Base-by-base conservation (phyloP, 2,888 invertebrate species). In the Diarsia mendica region DNA sequence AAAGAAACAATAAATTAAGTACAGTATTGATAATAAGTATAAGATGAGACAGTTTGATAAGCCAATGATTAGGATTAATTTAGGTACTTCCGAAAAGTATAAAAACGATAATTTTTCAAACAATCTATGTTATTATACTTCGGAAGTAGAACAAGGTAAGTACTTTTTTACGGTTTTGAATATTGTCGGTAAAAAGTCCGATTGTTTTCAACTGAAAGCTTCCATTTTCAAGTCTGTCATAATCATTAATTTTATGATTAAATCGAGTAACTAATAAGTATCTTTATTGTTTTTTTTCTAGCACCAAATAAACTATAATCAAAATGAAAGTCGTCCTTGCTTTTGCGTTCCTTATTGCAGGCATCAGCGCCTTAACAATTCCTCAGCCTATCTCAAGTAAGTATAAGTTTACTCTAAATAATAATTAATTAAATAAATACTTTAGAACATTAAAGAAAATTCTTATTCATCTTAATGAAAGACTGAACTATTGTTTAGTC, bases 311-410 rank as follows among this genome's bases (percentile, higher is more conserved):
- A 66, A 75, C 3, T 3, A 0, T 77, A 61, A 69, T 61, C 67
- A 92, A 87, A 66, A 94, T 94, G 94, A 93, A 91, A 79, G 51
- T 65, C 60, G 53, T 91, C 51, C 82, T 93, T 64, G 84, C 85
- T 9, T 87, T 92, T n/a, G 85, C 89, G 11, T 77, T 90, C 18
- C 76, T 94, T 28, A 60, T 93, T n/a, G 91, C 86, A 4, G 85
- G 91, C 75, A 90, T 88, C 33, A 86, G 77, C 61, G 92, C 92
- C 13, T 49, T 33, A 23, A 3, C n/a, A 8, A 46, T 77, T 3
- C 53, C 70, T 1, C 55, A 55, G 39, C 48, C 10, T 33, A 13
- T 61, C 0, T 6, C 39, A 72, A 53, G 85, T 87, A 72, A 85
- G 85, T 80, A 55, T 10, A 48, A 51, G 1, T 28, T 20, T 28